Conservation (phyloP, 2,888 invertebrate species). For the Tillus elongatus region DNA sequence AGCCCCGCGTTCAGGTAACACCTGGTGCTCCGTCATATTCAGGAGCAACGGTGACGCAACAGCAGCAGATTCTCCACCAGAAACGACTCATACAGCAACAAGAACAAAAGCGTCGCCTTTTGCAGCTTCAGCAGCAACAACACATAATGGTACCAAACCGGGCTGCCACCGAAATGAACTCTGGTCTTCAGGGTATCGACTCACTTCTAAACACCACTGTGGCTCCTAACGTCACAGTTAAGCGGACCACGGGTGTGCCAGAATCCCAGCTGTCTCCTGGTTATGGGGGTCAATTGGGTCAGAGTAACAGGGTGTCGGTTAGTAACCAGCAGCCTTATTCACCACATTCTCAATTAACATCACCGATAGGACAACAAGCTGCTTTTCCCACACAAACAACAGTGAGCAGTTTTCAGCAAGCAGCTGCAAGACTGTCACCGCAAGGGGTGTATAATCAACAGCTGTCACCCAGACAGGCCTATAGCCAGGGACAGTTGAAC, state of each 20-base stretch:
- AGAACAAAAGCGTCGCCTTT: conserved; percentile 58
- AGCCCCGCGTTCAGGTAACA: conserved; percentile 16
- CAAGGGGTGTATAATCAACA: conserved; percentile 50
- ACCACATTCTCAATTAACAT: conserved; percentile 43
- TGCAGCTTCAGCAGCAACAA: conserved; percentile 73
- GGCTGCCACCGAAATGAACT: conserved; percentile 51
- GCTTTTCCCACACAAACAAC: conserved; percentile 33
- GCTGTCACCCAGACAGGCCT: conserved; percentile 46
- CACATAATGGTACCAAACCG: conserved; percentile 72
- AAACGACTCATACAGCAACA: conserved; percentile 43
- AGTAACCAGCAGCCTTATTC: conserved; percentile 38
- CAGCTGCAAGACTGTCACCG: conserved; percentile 48
- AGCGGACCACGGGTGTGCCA: conserved; percentile 53
- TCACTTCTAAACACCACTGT: conserved; percentile 75
- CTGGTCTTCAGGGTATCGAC: conserved; percentile 62
- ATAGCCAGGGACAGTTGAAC: conserved; percentile 28
- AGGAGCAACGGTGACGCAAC: conserved; percentile 22
- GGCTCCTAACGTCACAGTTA: conserved; percentile 82
- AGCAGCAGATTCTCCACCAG: conserved; percentile 43
- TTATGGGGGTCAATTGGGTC: conserved; percentile 37
- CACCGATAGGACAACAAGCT: conserved; percentile 36
- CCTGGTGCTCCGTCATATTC: conserved; percentile 12
- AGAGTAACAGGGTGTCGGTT: conserved; percentile 25
- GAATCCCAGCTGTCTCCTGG: conserved; percentile 54
- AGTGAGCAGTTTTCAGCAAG: conserved; percentile 33